Base-by-base conservation (phyloP, 2,888 invertebrate species). In the Anaspis maculata region DNA sequence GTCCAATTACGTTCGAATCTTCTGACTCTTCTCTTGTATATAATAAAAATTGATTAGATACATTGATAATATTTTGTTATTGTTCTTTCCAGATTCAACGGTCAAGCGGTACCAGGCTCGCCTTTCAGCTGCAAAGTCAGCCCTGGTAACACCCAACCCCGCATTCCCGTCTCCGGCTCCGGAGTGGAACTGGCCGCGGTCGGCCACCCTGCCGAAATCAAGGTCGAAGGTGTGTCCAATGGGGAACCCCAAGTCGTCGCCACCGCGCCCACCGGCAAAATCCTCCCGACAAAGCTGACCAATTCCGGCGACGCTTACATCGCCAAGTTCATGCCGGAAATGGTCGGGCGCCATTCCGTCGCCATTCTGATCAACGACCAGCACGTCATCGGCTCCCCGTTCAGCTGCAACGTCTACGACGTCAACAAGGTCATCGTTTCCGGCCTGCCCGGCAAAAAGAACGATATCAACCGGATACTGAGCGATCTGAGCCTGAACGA, bases 351-450 rank as follows among this genome's bases (percentile, higher is more conserved):
- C 0, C 91, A 92, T 62, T 79, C 82, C 39, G 77, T 92, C 23
- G 79, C 85, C 40, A 79, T 92, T 14, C 74, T 85, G 13, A 77
- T 88, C 29, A 87, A 86, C 33, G 86, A 83, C 16, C 80, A 89
- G 44, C 83, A 86, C 30, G 83, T 94, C 2, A 83, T 82, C 37
- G 92, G 92, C 1, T 91, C 91, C 12, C 95, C 95, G 0, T 92
- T 91, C 63, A 85, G 84, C 12, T 94, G 94, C 64, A 91, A 94
- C 61, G 89, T 92, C 21, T 95, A 92, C 51, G 92, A 95, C 59
- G 91, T 94, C 0, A 78, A 83, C 1, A 78, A 87, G 43, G 88
- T 87, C 9, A 67, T 77, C 16, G 81, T 83, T 14, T 76, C 78
- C 11, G 82, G 82, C 2, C 55, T 82, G 7, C 66, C 67, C 2